Percentiles rank a stretch among this genome's conserved stretches.
These are phyloP conservation scores for Autographa pulchrina DNA, from an alignment of 2,888 invertebrate genomes.

Conservation along the genomic window DNA sequence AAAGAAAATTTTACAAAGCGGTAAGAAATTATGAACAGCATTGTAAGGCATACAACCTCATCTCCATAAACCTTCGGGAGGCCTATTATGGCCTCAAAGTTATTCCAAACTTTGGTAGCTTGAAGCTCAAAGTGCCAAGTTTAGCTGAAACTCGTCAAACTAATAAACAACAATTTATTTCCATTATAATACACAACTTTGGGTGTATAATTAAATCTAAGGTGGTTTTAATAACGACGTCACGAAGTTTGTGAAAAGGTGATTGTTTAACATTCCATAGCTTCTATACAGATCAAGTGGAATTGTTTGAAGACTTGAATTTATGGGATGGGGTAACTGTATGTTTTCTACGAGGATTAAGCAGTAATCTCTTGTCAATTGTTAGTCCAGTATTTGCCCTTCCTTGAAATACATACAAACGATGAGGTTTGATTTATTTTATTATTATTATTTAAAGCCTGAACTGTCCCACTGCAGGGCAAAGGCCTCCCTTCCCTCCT, in stretches of 20 bases:
- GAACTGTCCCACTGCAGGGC: too few species aligned
- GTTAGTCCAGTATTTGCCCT: too few species aligned
- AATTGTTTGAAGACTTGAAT: neutral
- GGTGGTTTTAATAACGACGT: constrained; percentile 19
- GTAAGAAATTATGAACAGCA: constrained; percentile 24
- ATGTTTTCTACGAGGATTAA: too few species aligned
- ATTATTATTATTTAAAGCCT: too few species aligned
- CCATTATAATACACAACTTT: constrained; percentile 50
- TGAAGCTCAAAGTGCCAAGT: constrained; percentile 43
- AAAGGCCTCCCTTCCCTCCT: too few species aligned
- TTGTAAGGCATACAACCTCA: constrained; percentile 31
- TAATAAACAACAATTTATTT: constrained; percentile 59
- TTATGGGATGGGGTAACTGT: neutral
- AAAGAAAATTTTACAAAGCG: constrained; percentile 18
- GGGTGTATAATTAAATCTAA: constrained; percentile 39
- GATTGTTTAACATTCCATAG: constrained; percentile 15
- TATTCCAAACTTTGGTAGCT: constrained; percentile 32
- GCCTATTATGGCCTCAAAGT: constrained; percentile 42
- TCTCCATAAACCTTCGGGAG: constrained; percentile 34
- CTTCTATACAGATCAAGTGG: neutral
- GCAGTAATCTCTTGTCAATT: too few species aligned
- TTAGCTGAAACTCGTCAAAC: constrained; percentile 51
- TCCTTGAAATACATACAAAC: too few species aligned
- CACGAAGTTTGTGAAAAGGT: constrained; percentile 18
- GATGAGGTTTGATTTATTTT: too few species aligned